Base-by-base conservation (phyloP, 1,140 invertebrate genomes). In the Sweltsa coloradensis region DNA sequence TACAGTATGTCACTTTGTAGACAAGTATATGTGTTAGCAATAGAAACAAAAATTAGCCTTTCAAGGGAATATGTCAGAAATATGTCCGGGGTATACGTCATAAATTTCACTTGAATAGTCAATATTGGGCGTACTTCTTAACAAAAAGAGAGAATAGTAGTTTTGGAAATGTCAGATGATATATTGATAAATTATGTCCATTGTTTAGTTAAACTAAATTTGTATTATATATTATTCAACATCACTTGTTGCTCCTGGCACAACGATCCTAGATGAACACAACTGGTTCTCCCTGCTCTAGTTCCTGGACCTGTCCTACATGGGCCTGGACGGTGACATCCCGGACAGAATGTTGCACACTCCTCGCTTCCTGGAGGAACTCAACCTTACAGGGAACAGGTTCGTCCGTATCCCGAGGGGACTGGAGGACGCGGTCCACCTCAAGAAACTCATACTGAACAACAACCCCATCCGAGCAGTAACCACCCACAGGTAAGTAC, bases 331-430 rank as follows among this genome's bases (percentile, higher is more conserved):
- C n/a, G 62, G 62, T 3, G 59, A 63, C 1, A 56, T 87, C 22
- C 79, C 80, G 0, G 68, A 75, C 2, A 65, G 72, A 46, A 66
- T 83, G 24, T 66, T 87, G 1, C 76, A 84, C 58, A 75, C 77
- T 0, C 78, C 78, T 0, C 69, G 69, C 3, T 63, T 72, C 46
- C 60, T 89, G 14, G 70, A 74, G 48, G 68, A 63, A n/a, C 57
- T 89, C 18, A 70, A 82, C 57, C 57, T 87, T 23, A 75, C 73
- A n/a, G 73, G 75, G 46, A 89, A 89, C 62, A 50, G 68, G 5
- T 73, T 90, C 5, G 59, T 55, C 0, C 56, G 62, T 11, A 55
- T 83, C 1, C 83, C 85, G 0, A 56, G 64, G 3, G 68, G 72
- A n/a, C 55, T 89, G 1, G 62, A 66, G 3, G 69, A 76, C 39